A percentile compares a stretch with the other conserved stretches of the same genome.
Conservation (phyloP, 2,113 vertebrate species). For the Ochotona princeps region DNA sequence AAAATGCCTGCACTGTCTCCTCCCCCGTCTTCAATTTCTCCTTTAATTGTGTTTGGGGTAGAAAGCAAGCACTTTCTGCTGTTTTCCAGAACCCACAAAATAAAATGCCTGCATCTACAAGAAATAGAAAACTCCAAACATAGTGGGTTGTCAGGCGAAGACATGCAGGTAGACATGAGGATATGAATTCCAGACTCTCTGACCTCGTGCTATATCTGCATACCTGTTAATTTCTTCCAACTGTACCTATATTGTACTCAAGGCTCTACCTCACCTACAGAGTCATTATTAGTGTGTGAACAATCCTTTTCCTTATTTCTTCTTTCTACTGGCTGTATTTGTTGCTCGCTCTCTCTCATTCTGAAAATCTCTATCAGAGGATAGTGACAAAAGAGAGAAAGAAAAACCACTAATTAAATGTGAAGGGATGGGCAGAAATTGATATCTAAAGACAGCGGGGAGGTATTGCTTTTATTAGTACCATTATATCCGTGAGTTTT, state of each 20-base stretch:
- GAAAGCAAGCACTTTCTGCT: not conserved
- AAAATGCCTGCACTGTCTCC: not conserved
- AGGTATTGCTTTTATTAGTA: not conserved
- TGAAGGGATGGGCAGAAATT: not conserved
- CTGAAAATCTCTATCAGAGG: not conserved
- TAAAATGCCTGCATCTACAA: not conserved
- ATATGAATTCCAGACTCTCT: not conserved
- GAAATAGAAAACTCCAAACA: not conserved
- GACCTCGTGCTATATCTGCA: not conserved
- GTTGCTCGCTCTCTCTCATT: not conserved
- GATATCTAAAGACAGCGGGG: not conserved
- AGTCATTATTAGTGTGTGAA: not conserved
- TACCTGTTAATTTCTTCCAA: not conserved
- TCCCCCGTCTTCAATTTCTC: not conserved
- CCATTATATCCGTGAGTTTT: not conserved
- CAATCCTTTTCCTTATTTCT: not conserved
- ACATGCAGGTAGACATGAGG: not conserved
- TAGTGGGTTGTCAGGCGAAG: not conserved
- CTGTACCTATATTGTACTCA: not conserved
- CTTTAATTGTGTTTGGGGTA: not conserved
- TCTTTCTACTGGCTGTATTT: not conserved
- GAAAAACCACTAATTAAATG: slow-evolving; percentile 4
- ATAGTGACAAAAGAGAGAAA: not conserved
- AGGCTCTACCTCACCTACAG: not conserved
- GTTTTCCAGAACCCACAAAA: not conserved